Evolutionary conservation across 2,797 vertebrate species (phyloP), one percentile per base, ranked within the genome.

Genomic region (Lepilemur septentrionalis): DNA sequence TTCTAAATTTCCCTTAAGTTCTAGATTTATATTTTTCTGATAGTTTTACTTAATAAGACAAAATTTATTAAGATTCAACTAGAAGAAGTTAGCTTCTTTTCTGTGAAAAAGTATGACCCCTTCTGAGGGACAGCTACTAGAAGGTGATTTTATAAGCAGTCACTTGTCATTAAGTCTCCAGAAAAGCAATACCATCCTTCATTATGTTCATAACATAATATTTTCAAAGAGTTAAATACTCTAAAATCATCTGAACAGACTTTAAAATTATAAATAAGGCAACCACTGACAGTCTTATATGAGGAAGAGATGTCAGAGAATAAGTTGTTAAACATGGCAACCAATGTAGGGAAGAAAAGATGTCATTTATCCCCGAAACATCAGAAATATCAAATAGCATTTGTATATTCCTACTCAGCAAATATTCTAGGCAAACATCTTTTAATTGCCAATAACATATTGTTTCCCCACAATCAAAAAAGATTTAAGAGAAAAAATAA

Each of bases 401-500:
- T 43, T 61, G 8, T 30, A 88, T 13, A 59, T 10, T 72, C 25
- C 65, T 81, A 80, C 7, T 4, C 7, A 93, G 59, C 73, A 92
- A 88, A 67, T 48, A 96, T 43, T 63, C 23, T 11, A 89, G 23
- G 20, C 43, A 80, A 91, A 59, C 3, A 41, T n/a, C 11, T 48
- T 91, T 83, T 78, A 93, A 93, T 63, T 5, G 32, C 63, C 67
- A 84, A 65, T 38, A 72, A 95, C 52, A 91, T 63, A 83, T 55
- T 89, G 18, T 50, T 94, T 89, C 15, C 61, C 17, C 18, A 73
- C 28, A 91, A 92, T 67, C 22, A 94, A 91, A 80, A 91, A 73
- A 92, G 20, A 87, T 32, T 84, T 59, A 90, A 70, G n/a, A 41
- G 57, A 65, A 95, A 65, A 97, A 92, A 87, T 80, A 86, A 46